Base-by-base conservation (phyloP, 2,888 invertebrate species). In the Acanthopleura granulata region DNA sequence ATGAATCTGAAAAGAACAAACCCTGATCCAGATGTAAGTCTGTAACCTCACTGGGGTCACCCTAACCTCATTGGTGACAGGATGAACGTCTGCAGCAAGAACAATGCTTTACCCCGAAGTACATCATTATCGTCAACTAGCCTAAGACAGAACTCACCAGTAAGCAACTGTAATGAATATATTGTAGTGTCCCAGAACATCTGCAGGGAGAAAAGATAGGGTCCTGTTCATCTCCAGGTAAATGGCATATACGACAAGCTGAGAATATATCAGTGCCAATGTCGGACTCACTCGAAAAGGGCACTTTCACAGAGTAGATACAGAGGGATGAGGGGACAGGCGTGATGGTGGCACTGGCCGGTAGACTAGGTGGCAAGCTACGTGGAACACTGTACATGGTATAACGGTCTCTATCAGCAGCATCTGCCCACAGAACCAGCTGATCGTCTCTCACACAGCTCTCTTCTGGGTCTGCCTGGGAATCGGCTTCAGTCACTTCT, bases 191-290 rank as follows among this genome's bases (percentile, higher is more conserved):
- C 27, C 93, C 93, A 40, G 92, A 88, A 82, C 93, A 93, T 61
- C 92, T 86, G 82, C 93, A 93, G 0, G 93, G 93, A 9, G 91
- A 90, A 75, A 93, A 92, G 50, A 93, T 88, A 4, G 90, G 82
- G 72, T 86, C 85, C 49, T 79, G 77, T 22, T 84, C 83, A 76
- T 86, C 87, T 18, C 85, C 88, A 1, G 87, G 84, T 80, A 87
- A 79, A 80, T 93, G 92, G 81, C 93, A 93, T 75, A 93, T 92
- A 74, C 92, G 88, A 83, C 92, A 92, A 75, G 92, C 89, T 18
- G 89, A 84, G 30, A 81, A 74, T 27, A 84, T 75, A 75, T 87
- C 86, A 40, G 86, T 87, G 25, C 85, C 85, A 22, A 82, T 74
- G 16, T 84, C 84, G 0, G 84, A 84, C 25, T 80, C 81, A 18